Evolutionary conservation across 2,797 vertebrate genomes (phyloP).

Genomic region (Catostomus latipinnis): DNA sequence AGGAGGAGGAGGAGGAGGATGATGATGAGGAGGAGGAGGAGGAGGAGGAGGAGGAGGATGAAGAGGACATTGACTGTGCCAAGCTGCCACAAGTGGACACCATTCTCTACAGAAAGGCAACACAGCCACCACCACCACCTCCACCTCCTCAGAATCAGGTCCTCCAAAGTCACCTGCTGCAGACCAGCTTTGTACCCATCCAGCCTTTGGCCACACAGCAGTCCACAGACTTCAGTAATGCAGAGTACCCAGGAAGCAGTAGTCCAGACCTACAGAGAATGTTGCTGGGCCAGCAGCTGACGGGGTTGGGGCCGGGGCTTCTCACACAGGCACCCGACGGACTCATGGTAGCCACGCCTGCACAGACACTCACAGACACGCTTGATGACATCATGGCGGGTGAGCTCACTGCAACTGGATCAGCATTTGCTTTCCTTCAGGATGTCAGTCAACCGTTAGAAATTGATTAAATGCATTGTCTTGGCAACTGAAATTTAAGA

Average conservation of each 20-base stretch:
- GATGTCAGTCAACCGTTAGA: not conserved
- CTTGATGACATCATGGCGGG: constrained; percentile 99
- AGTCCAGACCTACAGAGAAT: constrained; percentile 94
- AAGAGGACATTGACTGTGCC: constrained; percentile 80
- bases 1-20: constrained; percentile 61
- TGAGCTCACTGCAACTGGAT: constrained; percentile 57
- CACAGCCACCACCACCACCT: constrained; percentile 79
- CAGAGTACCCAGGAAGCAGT: constrained; percentile 88
- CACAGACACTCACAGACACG: constrained; percentile 99
- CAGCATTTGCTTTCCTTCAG: not conserved
- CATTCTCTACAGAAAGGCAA: constrained; percentile 85
- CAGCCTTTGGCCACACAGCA: constrained; percentile 86
- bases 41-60: constrained; percentile 64
- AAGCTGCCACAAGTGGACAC: constrained; percentile 93
- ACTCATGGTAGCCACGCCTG: constrained; percentile 99
- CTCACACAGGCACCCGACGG: constrained; percentile 92
- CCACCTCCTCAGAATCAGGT: constrained; percentile 78
- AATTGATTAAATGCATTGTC: not conserved
- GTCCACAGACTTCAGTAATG: constrained; percentile 87
- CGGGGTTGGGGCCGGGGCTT: constrained; percentile 83
- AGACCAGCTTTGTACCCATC: constrained; percentile 89
- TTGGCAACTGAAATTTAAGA: not conserved
- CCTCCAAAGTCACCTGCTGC: constrained; percentile 75
- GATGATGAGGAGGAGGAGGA: constrained; percentile 55
- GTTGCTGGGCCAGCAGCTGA: constrained; percentile 90